Conservation (phyloP, 2,888 invertebrate species). For the Brenthis daphne region DNA sequence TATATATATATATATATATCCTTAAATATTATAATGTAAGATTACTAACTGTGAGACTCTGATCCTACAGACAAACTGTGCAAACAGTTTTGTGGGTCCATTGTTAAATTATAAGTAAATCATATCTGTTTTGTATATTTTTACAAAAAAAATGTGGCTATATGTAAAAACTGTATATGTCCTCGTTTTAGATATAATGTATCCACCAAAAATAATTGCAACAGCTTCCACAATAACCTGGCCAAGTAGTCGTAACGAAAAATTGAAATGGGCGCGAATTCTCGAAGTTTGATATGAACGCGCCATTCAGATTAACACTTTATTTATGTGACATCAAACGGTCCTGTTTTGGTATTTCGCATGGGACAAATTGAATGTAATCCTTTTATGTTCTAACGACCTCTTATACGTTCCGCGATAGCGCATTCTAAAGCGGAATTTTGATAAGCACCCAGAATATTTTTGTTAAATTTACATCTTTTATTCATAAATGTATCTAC, state of each 20-base stretch:
- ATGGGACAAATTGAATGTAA: constrained; percentile 28
- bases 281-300: constrained; percentile 9
- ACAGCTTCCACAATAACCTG: background rate
- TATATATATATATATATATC: too few relatives aligned
- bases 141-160: too few relatives aligned
- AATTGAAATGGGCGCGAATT: constrained; percentile 11
- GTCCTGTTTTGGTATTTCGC: constrained; percentile 21
- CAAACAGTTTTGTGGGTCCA: too few relatives aligned
- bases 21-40: too few relatives aligned
- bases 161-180: too few relatives aligned
- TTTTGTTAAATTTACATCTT: constrained; percentile 7
- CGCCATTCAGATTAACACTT: constrained; percentile 25
- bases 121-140: too few relatives aligned
- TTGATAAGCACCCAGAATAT: constrained; percentile 22
- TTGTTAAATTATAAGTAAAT: too few relatives aligned
- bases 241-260: constrained; percentile 6
- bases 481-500: constrained; percentile 9
- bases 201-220: background rate
- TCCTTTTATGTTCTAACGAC: constrained; percentile 32
- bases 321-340: constrained; percentile 32
- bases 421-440: constrained; percentile 12
- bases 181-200: too few relatives aligned
- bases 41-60: too few relatives aligned
- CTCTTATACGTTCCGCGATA: constrained; percentile 15
- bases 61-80: too few relatives aligned